Conservation (phyloP, 1,140 invertebrate species). For the Teleopsis dalmanni region DNA sequence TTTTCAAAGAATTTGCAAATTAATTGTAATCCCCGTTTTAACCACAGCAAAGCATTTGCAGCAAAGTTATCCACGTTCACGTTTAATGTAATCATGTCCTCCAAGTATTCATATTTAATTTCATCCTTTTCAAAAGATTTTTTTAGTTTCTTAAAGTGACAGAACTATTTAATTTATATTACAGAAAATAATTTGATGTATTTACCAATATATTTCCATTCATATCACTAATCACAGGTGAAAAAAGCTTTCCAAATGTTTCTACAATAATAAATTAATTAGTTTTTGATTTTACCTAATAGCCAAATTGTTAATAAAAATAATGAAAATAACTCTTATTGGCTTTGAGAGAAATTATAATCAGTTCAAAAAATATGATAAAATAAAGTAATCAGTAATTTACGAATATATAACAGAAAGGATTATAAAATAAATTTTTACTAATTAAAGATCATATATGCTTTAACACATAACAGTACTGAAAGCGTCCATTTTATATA, state of each 20-base stretch:
- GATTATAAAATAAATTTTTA: neutral
- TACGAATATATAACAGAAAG: neutral
- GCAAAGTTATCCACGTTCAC: conserved; percentile 53
- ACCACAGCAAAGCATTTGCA: conserved; percentile 49
- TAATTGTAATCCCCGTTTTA: conserved; percentile 40
- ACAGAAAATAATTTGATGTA: neutral
- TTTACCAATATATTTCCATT: conserved; percentile 63
- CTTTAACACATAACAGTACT: too few relatives aligned
- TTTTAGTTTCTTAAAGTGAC: conserved; percentile 52
- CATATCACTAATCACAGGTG: conserved; percentile 65
- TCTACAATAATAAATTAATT: conserved; percentile 44
- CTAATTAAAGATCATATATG: too few relatives aligned
- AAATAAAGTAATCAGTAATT: too few relatives aligned
- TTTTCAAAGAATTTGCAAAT: conserved; percentile 42
- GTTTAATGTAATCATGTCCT: conserved; percentile 59
- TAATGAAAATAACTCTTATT: too few relatives aligned
- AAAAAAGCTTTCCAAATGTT: conserved; percentile 62
- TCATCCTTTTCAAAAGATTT: conserved; percentile 50
- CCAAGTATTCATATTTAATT: conserved; percentile 52
- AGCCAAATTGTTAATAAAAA: too few relatives aligned
- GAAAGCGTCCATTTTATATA: too few relatives aligned
- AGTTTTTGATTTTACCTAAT: too few relatives aligned
- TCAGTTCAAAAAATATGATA: too few relatives aligned
- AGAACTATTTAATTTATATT: neutral
- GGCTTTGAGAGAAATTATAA: too few relatives aligned